A percentile compares a stretch with the other conserved stretches of the same genome.
phyloP scores from a whole-genome alignment of 2,797 vertebrate species.

The Petrocephalus sullivani region DNA sequence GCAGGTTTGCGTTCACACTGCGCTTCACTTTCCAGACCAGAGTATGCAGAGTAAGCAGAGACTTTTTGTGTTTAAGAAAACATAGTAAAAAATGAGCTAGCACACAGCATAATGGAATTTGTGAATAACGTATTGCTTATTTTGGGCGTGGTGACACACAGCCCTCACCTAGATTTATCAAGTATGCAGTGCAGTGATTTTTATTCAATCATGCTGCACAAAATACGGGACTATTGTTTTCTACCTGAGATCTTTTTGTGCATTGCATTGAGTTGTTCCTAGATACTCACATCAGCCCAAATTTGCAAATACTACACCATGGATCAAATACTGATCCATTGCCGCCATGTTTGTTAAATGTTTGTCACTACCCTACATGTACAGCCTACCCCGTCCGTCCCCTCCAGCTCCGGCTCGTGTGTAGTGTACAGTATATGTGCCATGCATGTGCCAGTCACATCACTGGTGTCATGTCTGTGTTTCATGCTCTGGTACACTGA shows the following conservation, averaged over 20 bases:
- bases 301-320: neutral
- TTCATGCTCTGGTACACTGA: neutral
- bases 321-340: neutral
- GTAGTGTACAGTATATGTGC: neutral
- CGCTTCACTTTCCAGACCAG: too few relatives aligned
- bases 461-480: neutral
- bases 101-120: too few relatives aligned
- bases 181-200: neutral
- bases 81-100: too few relatives aligned
- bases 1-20: too few relatives aligned
- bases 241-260: neutral
- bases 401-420: neutral
- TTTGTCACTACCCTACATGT: neutral
- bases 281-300: neutral
- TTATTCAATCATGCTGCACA: neutral
- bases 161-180: neutral
- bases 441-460: neutral
- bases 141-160: neutral
- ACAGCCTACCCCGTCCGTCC: neutral
- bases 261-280: neutral
- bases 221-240: too few relatives aligned
- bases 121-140: too few relatives aligned
- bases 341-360: neutral
- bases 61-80: too few relatives aligned
- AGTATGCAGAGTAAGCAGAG: too few relatives aligned